phyloP scores from a whole-genome alignment of 2,888 invertebrate genomes.

The Pasiphila rectangulata region DNA sequence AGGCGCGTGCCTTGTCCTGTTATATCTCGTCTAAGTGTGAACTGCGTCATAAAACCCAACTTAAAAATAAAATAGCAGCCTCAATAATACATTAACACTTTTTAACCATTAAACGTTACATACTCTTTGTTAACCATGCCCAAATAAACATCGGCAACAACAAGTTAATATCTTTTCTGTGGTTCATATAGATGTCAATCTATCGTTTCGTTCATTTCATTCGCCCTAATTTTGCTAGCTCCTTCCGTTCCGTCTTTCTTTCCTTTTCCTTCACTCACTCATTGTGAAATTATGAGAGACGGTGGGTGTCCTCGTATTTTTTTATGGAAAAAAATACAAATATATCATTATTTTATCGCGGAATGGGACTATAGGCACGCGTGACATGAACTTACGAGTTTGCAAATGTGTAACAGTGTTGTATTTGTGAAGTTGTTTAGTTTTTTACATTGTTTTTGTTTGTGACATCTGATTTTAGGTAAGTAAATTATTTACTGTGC shows the following conservation, averaged over 20 bases:
- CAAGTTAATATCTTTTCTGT: no score
- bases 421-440: slow-evolving; percentile 34
- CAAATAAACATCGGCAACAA: no score
- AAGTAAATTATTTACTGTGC: slow-evolving; percentile 16
- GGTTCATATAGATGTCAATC: no score
- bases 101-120: no score
- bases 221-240: no score
- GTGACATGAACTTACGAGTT: slow-evolving; percentile 40
- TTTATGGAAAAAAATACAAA: slow-evolving; percentile 29
- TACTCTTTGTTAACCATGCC: no score
- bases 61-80: no score
- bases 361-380: slow-evolving; percentile 28
- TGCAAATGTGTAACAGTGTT: slow-evolving; percentile 38
- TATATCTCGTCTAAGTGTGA: no score
- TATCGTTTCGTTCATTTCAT: no score
- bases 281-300: slow-evolving; percentile 31
- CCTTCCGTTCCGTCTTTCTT: not conserved
- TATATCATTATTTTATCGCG: slow-evolving; percentile 29
- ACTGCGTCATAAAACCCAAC: no score
- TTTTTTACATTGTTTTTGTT: slow-evolving; percentile 35
- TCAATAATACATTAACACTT: no score
- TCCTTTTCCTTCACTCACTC: slow-evolving; percentile 28
- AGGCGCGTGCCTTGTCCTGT: no score
- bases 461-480: slow-evolving; percentile 35
- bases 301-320: slow-evolving; percentile 24